Conservation (phyloP, 2,797 vertebrate genomes). For the Phoeniculus purpureus region DNA sequence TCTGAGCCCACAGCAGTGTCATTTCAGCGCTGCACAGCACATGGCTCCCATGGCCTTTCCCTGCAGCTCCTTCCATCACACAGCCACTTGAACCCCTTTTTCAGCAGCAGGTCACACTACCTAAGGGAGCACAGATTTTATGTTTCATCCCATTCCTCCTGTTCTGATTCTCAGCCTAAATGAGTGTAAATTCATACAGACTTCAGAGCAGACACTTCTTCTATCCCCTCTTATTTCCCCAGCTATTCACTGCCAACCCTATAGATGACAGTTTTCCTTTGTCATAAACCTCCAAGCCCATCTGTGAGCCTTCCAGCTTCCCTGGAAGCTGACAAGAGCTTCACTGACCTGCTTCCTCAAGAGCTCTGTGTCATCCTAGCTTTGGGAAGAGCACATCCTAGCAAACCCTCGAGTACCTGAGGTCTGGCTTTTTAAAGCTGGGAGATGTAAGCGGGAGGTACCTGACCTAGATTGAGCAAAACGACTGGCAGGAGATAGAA, state of each 20-base stretch:
- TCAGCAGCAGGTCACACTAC: not conserved
- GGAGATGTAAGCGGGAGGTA: not conserved
- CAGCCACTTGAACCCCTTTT: rapidly evolving
- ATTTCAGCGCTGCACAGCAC: not conserved
- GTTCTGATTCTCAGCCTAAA: not conserved
- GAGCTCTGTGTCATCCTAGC: not conserved
- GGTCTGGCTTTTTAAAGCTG: slow-evolving; percentile 34
- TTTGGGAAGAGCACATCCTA: slow-evolving; percentile 6
- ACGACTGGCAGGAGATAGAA: not conserved
- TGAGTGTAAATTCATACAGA: not conserved
- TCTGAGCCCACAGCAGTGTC: not conserved
- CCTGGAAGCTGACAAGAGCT: not conserved
- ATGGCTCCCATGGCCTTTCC: not conserved
- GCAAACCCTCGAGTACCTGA: slow-evolving; percentile 5
- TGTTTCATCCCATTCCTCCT: not conserved
- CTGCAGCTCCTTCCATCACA: not conserved
- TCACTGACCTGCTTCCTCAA: slow-evolving; percentile 11
- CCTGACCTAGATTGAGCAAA: slow-evolving; percentile 54
- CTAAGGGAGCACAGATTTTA: not conserved
- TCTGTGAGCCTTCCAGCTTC: not conserved
- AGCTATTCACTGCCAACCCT: not conserved
- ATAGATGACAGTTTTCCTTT: not conserved
- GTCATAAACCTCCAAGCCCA: not conserved
- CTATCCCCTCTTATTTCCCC: not conserved
- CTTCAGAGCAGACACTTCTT: not conserved